Percentiles rank a stretch among this genome's conserved stretches.
Conservation (phyloP, 2,888 invertebrate genomes). For the Elegia similella region DNA sequence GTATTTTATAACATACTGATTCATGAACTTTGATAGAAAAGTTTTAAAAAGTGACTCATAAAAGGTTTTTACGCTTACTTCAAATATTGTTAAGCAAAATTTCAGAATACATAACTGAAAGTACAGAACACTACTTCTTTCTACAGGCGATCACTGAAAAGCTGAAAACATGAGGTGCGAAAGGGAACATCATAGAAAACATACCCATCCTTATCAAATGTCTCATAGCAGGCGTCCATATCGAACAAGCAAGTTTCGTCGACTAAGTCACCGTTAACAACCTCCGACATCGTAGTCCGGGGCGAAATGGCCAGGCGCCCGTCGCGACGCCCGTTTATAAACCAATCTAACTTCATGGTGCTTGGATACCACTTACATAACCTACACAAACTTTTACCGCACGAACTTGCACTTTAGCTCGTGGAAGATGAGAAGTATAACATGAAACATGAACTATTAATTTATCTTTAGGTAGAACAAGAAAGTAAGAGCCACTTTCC, state of each 20-base stretch:
- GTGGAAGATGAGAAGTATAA: neutral
- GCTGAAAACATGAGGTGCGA: neutral
- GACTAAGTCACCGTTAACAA: conserved; percentile 61
- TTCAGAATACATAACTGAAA: neutral
- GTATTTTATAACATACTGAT: too few species aligned
- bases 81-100: neutral
- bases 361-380: conserved; percentile 43
- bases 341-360: conserved; percentile 63
- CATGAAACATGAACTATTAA: neutral
- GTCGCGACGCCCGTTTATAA: conserved; percentile 60
- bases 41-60: too few species aligned
- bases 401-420: neutral
- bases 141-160: neutral
- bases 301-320: conserved; percentile 64
- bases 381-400: conserved; percentile 39
- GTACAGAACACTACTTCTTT: neutral
- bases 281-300: conserved; percentile 73
- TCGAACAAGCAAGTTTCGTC: conserved; percentile 81
- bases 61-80: too few species aligned
- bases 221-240: conserved; percentile 95
- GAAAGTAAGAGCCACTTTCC: neutral
- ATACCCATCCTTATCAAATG: conserved; percentile 95
- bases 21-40: too few species aligned
- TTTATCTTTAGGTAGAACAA: neutral
- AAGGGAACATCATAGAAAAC: conserved; percentile 41